phyloP scores from a whole-genome alignment of 1,140 invertebrate species.

The Caenorhabditis tropicalis region DNA sequence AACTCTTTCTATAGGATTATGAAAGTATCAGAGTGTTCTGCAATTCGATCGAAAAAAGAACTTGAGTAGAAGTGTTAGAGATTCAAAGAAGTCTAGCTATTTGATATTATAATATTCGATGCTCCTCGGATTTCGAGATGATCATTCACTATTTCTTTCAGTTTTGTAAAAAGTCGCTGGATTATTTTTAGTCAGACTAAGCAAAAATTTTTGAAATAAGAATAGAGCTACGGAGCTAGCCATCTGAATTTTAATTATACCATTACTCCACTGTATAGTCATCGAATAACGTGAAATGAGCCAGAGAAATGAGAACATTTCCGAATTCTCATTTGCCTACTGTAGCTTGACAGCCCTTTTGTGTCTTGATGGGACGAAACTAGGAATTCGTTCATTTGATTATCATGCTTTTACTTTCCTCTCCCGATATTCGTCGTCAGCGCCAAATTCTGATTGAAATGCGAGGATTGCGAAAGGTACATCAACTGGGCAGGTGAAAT shows the following conservation, averaged over 20 bases:
- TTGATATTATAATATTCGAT: slow-evolving; percentile 6
- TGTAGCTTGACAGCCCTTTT: not conserved
- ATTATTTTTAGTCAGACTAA: no score
- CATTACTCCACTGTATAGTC: no score
- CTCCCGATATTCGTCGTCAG: slow-evolving; percentile 21
- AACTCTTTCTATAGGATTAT: not conserved
- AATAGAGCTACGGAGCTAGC: no score
- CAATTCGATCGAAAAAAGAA: not conserved
- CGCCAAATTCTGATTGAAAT: not conserved
- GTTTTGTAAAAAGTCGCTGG: no score
- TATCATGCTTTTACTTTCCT: not conserved
- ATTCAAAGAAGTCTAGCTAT: not conserved
- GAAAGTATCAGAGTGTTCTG: not conserved
- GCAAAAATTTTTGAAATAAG: no score
- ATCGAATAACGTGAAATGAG: no score
- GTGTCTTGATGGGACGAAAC: not conserved
- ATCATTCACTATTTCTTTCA: not conserved
- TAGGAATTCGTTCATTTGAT: not conserved
- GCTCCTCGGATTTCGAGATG: not conserved
- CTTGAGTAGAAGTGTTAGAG: not conserved
- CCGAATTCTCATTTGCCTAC: not conserved
- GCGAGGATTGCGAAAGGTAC: not conserved
- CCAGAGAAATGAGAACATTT: no score
- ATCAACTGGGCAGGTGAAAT: not conserved
- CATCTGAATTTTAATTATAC: no score